Percentiles rank a stretch among this genome's conserved stretches.
Evolutionary conservation across 2,888 invertebrate genomes (phyloP).

Genomic region (Sericinus montela): DNA sequence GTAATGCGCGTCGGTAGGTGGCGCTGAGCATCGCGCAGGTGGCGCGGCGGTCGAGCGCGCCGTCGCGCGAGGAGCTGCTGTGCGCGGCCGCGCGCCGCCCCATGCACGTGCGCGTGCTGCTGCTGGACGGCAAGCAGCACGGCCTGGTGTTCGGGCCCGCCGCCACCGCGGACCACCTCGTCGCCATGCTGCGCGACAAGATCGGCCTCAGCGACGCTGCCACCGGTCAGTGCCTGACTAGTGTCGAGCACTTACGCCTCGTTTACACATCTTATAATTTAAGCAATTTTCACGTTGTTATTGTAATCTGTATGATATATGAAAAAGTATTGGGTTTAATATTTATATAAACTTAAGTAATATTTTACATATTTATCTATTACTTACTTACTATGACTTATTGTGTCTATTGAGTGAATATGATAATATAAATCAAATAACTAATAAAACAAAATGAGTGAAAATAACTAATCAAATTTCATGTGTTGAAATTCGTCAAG

Average conservation of each 20-base stretch:
- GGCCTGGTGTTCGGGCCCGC: conserved; percentile 97
- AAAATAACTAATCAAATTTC: no score
- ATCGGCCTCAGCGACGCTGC: conserved; percentile 90
- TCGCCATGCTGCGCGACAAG: conserved; percentile 92
- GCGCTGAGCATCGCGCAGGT: conserved; percentile 71
- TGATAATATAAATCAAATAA: no score
- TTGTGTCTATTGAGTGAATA: no score
- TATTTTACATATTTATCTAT: no score
- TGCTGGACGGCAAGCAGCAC: conserved; percentile 97
- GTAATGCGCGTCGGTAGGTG: conserved; percentile 54
- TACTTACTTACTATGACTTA: no score
- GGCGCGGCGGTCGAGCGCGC: conserved; percentile 92
- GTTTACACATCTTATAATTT: no score
- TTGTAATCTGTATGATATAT: no score
- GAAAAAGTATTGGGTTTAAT: no score
- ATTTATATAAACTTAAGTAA: no score
- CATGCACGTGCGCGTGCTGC: conserved; percentile 93
- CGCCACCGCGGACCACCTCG: conserved; percentile 93
- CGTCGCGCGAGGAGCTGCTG: conserved; percentile 94
- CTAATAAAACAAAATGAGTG: no score
- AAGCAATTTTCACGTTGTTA: no score
- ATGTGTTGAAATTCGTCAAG: no score
- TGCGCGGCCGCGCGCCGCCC: conserved; percentile 95
- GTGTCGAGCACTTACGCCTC: not conserved
- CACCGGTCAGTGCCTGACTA: conserved; percentile 69